phyloP scores from a whole-genome alignment of 1,140 invertebrate species.

The Achatina immaculata region DNA sequence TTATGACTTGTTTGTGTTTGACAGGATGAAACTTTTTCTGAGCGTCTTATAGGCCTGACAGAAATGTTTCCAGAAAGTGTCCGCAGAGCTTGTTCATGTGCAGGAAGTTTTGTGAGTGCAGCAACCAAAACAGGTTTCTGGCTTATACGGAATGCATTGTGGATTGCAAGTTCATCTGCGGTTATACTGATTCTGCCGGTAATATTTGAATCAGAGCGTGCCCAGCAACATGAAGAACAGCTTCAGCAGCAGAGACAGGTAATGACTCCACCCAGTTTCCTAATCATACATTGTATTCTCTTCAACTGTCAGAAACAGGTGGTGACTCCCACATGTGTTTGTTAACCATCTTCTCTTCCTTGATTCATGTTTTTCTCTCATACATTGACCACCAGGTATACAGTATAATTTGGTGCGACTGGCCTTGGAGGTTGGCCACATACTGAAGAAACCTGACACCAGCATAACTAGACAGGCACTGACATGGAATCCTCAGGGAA shows the following conservation, averaged over 20 bases:
- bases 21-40: constrained; percentile 84
- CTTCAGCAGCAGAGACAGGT: constrained; percentile 94
- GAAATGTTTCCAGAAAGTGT: constrained; percentile 95
- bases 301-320: too few relatives aligned
- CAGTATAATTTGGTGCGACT: too few relatives aligned
- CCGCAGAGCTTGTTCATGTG: constrained; percentile 78
- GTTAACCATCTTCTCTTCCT: too few relatives aligned
- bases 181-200: constrained; percentile 92
- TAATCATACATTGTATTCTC: background rate
- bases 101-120: constrained; percentile 46
- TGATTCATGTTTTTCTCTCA: too few relatives aligned
- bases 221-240: constrained; percentile 92
- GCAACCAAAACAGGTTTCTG: constrained; percentile 76
- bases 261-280: constrained; percentile 2
- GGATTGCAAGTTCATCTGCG: constrained; percentile 90
- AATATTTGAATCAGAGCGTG: constrained; percentile 91
- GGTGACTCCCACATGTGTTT: too few relatives aligned
- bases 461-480: too few relatives aligned
- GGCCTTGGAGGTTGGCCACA: too few relatives aligned
- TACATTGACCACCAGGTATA: too few relatives aligned
- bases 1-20: background rate
- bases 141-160: constrained; percentile 81
- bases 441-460: too few relatives aligned
- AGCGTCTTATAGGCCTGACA: constrained; percentile 88
- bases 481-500: too few relatives aligned